phyloP scores from a whole-genome alignment of 2,888 invertebrate genomes.

The Zaprionus lineosus region DNA sequence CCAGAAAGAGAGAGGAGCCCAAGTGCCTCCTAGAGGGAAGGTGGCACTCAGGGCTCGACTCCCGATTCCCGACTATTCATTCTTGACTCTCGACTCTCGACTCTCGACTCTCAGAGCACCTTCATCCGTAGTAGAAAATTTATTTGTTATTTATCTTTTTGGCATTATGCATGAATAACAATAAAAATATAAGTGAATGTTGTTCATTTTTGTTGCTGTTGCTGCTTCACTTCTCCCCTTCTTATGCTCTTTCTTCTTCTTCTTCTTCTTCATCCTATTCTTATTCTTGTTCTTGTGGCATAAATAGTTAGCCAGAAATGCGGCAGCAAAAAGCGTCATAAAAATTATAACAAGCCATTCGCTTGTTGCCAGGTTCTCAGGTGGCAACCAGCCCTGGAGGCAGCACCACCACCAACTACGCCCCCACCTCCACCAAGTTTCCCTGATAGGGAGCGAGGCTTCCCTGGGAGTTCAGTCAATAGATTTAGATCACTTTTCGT shows the following conservation, averaged over 20 bases:
- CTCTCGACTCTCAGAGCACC: conserved; percentile 20
- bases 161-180: conserved; percentile 75
- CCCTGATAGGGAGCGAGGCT: not conserved
- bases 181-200: conserved; percentile 66
- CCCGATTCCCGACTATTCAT: no score
- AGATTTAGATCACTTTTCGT: conserved; percentile 71
- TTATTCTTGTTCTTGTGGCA: conserved; percentile 31
- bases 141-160: conserved; percentile 76
- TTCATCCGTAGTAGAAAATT: conserved; percentile 52
- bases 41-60: no score
- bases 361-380: conserved; percentile 63
- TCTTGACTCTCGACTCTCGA: no score
- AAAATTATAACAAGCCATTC: conserved; percentile 69
- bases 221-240: conserved; percentile 5
- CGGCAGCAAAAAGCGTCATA: conserved; percentile 62
- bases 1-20: conserved; percentile 12
- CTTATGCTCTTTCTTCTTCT: no score
- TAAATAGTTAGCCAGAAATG: conserved; percentile 66
- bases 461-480: conserved; percentile 65
- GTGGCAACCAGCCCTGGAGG: no score
- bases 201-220: conserved; percentile 27
- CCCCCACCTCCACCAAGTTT: not conserved
- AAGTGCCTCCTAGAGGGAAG: no score
- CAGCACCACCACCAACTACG: conserved; percentile 10
- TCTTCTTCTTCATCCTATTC: no score